Evolutionary conservation across 2,888 invertebrate species (phyloP).

Genomic region (Osmoderma eremita): DNA sequence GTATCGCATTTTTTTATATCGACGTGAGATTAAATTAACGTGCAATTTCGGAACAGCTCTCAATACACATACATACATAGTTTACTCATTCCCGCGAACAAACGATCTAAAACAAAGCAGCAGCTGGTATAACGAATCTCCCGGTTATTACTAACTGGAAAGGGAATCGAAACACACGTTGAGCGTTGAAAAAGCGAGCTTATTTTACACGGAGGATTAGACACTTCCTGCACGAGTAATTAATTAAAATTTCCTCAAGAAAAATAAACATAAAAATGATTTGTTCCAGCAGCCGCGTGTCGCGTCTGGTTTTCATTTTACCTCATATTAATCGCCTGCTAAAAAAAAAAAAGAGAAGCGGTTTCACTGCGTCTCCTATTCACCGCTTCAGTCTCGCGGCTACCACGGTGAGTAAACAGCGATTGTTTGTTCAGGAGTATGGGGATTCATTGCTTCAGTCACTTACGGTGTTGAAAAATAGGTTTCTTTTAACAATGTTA

Average conservation of each 20-base stretch:
- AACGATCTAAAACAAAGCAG: no score
- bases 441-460: constrained; percentile 10
- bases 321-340: constrained; percentile 28
- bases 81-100: no score
- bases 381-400: constrained; percentile 8
- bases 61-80: background rate
- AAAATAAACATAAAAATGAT: constrained; percentile 38
- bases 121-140: background rate
- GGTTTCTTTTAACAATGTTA: constrained; percentile 2
- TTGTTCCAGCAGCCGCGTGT: constrained; percentile 22
- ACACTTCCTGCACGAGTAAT: constrained; percentile 30
- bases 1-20: no score
- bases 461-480: constrained; percentile 10
- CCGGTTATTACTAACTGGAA: background rate
- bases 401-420: constrained; percentile 4
- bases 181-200: constrained; percentile 20
- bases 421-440: constrained; percentile 32
- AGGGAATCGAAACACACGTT: constrained; percentile 12
- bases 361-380: background rate
- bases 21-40: no score
- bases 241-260: constrained; percentile 33
- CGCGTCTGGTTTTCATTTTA: constrained; percentile 25
- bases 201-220: constrained; percentile 24
- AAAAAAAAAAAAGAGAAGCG: constrained; percentile 5
- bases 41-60: background rate